Evolutionary conservation across 2,113 vertebrate genomes (phyloP).

Genomic region (Catharus minimus): DNA sequence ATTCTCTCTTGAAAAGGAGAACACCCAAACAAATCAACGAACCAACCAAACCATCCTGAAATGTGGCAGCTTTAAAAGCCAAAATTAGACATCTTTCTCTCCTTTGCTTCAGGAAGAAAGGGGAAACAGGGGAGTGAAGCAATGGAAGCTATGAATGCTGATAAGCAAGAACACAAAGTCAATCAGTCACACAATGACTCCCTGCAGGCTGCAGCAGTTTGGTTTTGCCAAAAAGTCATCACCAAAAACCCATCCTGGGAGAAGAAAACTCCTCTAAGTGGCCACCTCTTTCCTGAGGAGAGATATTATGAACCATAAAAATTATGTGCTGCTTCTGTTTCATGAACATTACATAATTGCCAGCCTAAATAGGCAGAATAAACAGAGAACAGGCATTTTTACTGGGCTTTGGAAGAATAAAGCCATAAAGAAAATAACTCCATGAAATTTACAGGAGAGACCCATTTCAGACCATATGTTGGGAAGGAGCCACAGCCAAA

Average conservation of each 20-base stretch:
- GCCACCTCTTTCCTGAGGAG: slow-evolving; percentile 8
- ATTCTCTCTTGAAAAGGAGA: neutral
- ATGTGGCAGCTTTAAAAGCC: neutral
- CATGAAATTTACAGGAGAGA: slow-evolving; percentile 47
- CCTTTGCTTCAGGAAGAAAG: neutral
- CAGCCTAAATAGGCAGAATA: slow-evolving; percentile 34
- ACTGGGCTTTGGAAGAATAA: slow-evolving; percentile 19
- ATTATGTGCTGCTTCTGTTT: slow-evolving; percentile 50
- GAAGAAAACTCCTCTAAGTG: neutral
- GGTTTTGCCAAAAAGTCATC: slow-evolving; percentile 9
- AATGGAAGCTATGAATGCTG: neutral
- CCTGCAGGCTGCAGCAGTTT: neutral
- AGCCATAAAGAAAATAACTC: slow-evolving; percentile 42
- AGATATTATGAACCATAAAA: slow-evolving; percentile 13
- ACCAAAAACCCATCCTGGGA: slow-evolving; percentile 12
- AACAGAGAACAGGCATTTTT: slow-evolving; percentile 35
- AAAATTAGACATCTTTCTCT: neutral
- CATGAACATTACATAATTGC: slow-evolving; percentile 15
- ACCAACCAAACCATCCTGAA: neutral
- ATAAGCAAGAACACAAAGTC: neutral
- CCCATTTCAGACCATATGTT: slow-evolving; percentile 53
- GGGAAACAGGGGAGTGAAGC: neutral
- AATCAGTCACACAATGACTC: neutral
- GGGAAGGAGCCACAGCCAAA: slow-evolving; percentile 25
- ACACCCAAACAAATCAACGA: neutral